Conservation (phyloP, 2,797 vertebrate species). For the Anomalospiza imberbis region DNA sequence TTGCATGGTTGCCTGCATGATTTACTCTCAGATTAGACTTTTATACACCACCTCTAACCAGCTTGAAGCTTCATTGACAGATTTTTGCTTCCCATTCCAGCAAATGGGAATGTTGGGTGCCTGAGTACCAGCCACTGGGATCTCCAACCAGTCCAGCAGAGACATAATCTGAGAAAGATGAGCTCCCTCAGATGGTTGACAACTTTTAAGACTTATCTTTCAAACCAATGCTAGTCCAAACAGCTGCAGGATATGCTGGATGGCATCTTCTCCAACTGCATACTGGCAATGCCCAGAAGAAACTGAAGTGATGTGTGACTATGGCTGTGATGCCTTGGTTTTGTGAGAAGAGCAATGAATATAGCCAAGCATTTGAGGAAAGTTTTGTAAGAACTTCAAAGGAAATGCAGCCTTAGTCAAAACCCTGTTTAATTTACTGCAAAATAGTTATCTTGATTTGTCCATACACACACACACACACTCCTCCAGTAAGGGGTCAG, state of each 20-base stretch:
- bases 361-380: neutral
- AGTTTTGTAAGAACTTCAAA: neutral
- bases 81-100: neutral
- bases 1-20: neutral
- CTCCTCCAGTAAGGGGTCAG: neutral
- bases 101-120: neutral
- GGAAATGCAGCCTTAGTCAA: neutral
- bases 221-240: constrained; percentile 11
- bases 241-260: neutral
- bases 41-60: neutral
- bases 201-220: neutral
- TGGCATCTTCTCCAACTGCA: neutral
- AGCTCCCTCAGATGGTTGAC: constrained; percentile 12
- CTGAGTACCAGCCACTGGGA: neutral
- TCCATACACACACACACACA: neutral
- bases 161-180: neutral
- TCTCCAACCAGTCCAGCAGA: neutral
- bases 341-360: neutral
- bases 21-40: neutral
- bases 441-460: neutral
- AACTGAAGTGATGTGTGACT: neutral
- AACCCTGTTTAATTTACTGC: neutral
- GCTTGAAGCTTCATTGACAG: neutral
- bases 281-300: neutral
- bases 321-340: neutral